Base-by-base conservation (phyloP, 2,113 vertebrate genomes). In the Danionella cerebrum region DNA sequence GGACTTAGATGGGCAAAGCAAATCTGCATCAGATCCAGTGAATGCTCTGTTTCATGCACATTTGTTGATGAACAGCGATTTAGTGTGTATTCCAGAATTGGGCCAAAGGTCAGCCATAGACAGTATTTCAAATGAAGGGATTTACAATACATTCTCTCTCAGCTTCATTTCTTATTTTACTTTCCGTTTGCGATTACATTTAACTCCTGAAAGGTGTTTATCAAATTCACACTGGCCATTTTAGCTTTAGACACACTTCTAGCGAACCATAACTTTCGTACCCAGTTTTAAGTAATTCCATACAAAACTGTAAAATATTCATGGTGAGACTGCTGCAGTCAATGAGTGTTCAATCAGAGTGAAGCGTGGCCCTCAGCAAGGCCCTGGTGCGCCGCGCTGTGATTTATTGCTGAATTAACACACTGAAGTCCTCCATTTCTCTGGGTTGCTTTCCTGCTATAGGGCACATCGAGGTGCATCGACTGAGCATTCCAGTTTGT, bases 321-420 rank as follows among this genome's bases (percentile, higher is more conserved):
- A 35, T 41, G 24, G 47, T 42, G n/a, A 21, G 19, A 51, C 35
- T 60, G 55, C 54, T 53, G 64, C 39, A 29, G 45, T 72, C 63
- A 51, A 67, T 65, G 63, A 52, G 63, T 39, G 70, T 65, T 67
- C 42, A 50, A 48, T 69, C 62, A 60, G 70, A 10, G n/a, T n/a
- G n/a, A n/a, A n/a, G 35, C 13, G 52, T 18, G 45, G 38, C 69
- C 36, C 18, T 64, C 44, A 4, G 63, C 12, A 18, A n/a, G 53
- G 45, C 74, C 44, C 58, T 12, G 27, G 58, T 48, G 47, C 36
- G 65, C 33, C 9, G 18, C n/a, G 38, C 44, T 19, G 21, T 76
- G 74, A 76, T 76, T 69, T 65, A 72, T 76, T 65, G 70, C 69
- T 58, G 66, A 65, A 69, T 76, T 72, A 76, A 65, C 65, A 52